Evolutionary conservation across 2,888 invertebrate genomes (phyloP).

Genomic region (Drosophila histrio): DNA sequence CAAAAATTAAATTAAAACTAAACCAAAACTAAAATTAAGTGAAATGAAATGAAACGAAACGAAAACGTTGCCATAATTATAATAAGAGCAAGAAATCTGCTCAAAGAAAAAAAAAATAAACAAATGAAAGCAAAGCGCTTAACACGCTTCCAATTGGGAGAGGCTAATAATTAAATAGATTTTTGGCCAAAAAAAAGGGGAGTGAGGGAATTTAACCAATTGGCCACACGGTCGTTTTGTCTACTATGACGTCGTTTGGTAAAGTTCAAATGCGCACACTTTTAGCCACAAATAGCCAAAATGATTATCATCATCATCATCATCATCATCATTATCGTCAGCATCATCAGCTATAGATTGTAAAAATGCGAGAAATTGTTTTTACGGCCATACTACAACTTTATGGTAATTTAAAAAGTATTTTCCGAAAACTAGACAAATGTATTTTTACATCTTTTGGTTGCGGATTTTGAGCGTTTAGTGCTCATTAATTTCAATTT

Average conservation of each 20-base stretch:
- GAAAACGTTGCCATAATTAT: conserved; percentile 63
- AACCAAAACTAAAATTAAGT: conserved; percentile 2
- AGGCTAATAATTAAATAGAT: no score
- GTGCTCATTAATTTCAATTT: conserved; percentile 46
- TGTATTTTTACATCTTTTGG: conserved; percentile 60
- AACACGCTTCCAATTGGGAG: conserved; percentile 74
- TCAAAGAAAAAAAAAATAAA: conserved; percentile 75
- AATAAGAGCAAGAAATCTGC: conserved; percentile 59
- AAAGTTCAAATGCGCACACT: conserved; percentile 73
- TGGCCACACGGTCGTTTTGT: conserved; percentile 21
- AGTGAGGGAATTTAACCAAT: not conserved
- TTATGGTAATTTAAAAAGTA: conserved; percentile 63
- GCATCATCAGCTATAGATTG: conserved; percentile 17
- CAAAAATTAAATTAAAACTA: conserved; percentile 36
- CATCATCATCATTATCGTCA: conserved; percentile 4
- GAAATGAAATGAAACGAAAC: not conserved
- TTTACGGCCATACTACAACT: conserved; percentile 41
- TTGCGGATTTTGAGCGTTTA: conserved; percentile 27
- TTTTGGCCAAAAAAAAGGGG: not conserved
- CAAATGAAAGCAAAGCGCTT: conserved; percentile 59
- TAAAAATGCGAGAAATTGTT: conserved; percentile 39
- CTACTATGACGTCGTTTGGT: conserved; percentile 64
- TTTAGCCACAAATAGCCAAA: conserved; percentile 62
- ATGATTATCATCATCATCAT: conserved; percentile 3
- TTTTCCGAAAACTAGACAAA: conserved; percentile 51